Evolutionary conservation across 2,113 vertebrate species (phyloP).

Genomic region (Rhynchomys soricoides): DNA sequence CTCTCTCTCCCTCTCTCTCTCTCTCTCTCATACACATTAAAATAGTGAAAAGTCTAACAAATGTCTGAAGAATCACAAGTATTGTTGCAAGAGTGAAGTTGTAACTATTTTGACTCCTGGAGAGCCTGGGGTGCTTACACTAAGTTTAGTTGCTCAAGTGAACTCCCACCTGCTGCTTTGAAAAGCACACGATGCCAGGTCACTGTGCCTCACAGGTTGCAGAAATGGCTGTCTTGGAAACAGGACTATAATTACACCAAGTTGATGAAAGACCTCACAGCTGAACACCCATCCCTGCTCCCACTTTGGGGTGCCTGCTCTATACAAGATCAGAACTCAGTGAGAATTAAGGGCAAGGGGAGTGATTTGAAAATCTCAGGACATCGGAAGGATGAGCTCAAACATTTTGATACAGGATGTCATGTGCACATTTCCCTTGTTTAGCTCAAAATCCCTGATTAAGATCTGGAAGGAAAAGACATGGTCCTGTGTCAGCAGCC

Average conservation of each 20-base stretch:
- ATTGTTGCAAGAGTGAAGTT: background rate
- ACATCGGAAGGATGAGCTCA: background rate
- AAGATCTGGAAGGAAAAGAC: constrained; percentile 15
- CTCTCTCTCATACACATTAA: background rate
- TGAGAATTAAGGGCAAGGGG: background rate
- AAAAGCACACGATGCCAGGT: background rate
- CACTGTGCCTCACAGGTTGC: background rate
- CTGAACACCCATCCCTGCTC: background rate
- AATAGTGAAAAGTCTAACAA: background rate
- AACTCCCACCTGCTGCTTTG: background rate
- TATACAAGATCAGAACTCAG: background rate
- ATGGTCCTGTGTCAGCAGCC: background rate
- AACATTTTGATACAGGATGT: background rate
- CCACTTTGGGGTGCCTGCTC: background rate
- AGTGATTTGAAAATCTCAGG: background rate
- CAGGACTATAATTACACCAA: background rate
- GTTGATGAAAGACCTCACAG: background rate
- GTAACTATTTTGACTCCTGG: constrained; percentile 40
- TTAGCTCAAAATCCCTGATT: background rate
- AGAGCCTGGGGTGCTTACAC: background rate
- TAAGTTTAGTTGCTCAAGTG: constrained; percentile 24
- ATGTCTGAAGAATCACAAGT: background rate
- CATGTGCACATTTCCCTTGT: background rate
- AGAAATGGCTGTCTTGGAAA: background rate
- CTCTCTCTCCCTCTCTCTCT: background rate